Evolutionary conservation across 2,888 invertebrate genomes (phyloP).

Genomic region (Prenolepis imparis): DNA sequence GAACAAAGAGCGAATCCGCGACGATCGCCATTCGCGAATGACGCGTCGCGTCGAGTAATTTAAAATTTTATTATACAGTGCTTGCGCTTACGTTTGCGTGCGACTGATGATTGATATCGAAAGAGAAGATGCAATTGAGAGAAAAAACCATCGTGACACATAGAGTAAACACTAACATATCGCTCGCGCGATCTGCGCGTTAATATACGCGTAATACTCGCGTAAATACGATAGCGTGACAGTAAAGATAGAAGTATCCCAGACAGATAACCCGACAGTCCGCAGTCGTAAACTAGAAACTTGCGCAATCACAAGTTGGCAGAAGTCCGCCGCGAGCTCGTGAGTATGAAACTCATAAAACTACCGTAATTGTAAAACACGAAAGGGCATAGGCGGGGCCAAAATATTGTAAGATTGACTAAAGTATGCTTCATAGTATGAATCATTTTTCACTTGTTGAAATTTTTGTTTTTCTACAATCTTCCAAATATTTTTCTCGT

Average conservation of each 20-base stretch:
- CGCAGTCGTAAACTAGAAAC: constrained; percentile 83
- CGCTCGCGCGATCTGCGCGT: constrained; percentile 30
- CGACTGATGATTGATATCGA: neutral
- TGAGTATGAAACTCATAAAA: constrained; percentile 82
- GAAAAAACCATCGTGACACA: neutral
- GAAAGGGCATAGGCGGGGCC: constrained; percentile 73
- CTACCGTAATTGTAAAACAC: constrained; percentile 84
- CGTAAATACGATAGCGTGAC: constrained; percentile 55
- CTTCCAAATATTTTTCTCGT: constrained; percentile 20
- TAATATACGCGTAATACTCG: constrained; percentile 28
- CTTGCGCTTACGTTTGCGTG: constrained; percentile 26
- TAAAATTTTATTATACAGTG: constrained; percentile 55
- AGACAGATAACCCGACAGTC: constrained; percentile 77
- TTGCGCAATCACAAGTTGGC: constrained; percentile 84
- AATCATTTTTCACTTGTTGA: constrained; percentile 80
- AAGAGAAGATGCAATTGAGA: neutral
- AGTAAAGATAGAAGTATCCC: constrained; percentile 77
- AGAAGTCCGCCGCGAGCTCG: constrained; percentile 79
- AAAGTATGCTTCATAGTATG: constrained; percentile 69
- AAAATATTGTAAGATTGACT: constrained; percentile 64
- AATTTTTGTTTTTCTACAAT: constrained; percentile 63
- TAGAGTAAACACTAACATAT: constrained; percentile 48
- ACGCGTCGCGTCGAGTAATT: constrained; percentile 26
- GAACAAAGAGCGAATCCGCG: constrained; percentile 66
- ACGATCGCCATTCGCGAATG: constrained; percentile 61